Conservation (phyloP, 2,888 invertebrate genomes). For the Eupithecia subfuscata region DNA sequence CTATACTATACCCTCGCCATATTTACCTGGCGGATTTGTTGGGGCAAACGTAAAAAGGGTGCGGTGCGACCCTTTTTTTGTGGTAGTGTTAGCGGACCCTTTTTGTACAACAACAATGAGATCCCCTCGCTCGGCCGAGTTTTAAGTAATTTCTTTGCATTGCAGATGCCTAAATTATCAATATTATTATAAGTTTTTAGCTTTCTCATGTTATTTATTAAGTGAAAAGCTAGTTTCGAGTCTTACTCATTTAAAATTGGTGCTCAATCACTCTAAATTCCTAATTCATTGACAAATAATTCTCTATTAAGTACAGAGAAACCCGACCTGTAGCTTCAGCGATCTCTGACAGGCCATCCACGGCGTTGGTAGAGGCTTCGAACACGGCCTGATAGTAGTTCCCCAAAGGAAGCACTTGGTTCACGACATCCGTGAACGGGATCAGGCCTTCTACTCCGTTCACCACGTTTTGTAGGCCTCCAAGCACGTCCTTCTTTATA, state of each 20-base stretch:
- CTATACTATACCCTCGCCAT: neutral
- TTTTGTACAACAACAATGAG: neutral
- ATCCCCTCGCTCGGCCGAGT: neutral
- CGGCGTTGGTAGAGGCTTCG: constrained; percentile 60
- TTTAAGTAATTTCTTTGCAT: neutral
- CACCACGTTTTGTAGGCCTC: constrained; percentile 67
- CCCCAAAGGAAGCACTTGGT: constrained; percentile 60
- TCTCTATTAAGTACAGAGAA: neutral
- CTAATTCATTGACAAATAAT: neutral
- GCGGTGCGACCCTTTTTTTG: neutral
- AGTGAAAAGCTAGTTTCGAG: neutral
- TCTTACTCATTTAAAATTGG: too few relatives aligned
- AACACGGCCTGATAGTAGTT: constrained; percentile 72
- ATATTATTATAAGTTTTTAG: too few relatives aligned
- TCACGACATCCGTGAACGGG: constrained; percentile 55
- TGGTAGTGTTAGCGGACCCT: neutral
- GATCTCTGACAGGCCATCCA: constrained; percentile 82
- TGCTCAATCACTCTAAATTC: neutral
- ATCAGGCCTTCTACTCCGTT: constrained; percentile 63
- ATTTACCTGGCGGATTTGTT: neutral
- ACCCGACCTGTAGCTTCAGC: constrained; percentile 84
- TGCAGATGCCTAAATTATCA: neutral
- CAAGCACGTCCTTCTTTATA: constrained; percentile 73
- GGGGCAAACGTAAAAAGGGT: neutral
- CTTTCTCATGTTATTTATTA: neutral